Conservation (phyloP, 2,797 vertebrate genomes). For the Enteromius treurensis region DNA sequence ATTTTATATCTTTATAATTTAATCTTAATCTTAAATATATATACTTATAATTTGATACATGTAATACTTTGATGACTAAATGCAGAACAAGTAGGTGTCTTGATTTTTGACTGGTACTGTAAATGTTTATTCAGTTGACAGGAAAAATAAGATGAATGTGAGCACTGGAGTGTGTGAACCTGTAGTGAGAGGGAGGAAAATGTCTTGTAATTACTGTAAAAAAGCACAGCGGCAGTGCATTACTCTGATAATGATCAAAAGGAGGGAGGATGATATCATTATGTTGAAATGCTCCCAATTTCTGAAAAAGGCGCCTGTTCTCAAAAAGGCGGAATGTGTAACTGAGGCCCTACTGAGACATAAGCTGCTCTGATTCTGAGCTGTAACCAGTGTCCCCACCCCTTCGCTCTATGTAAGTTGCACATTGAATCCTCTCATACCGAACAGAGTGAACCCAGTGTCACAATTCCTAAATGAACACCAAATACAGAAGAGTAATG, state of each 20-base stretch:
- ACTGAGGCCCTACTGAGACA: constrained; percentile 52
- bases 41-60: neutral
- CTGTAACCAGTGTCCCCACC: constrained; percentile 28
- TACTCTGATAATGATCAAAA: constrained; percentile 62
- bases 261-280: constrained; percentile 58
- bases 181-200: constrained; percentile 39
- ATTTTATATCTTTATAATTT: neutral
- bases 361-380: constrained; percentile 41
- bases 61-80: constrained; percentile 3
- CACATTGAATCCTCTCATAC: constrained; percentile 64
- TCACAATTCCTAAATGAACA: constrained; percentile 70
- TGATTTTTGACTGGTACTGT: constrained; percentile 17
- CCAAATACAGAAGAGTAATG: constrained; percentile 55
- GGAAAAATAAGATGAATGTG: constrained; percentile 49
- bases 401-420: constrained; percentile 41
- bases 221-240: constrained; percentile 48
- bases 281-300: constrained; percentile 56
- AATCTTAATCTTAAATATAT: neutral
- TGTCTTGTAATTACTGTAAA: constrained; percentile 60
- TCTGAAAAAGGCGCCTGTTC: constrained; percentile 43
- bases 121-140: constrained; percentile 46
- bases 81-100: neutral
- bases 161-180: constrained; percentile 28
- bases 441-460: constrained; percentile 55
- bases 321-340: constrained; percentile 54